Conservation (phyloP, 2,888 invertebrate genomes). For the Tolmerus cingulatus region DNA sequence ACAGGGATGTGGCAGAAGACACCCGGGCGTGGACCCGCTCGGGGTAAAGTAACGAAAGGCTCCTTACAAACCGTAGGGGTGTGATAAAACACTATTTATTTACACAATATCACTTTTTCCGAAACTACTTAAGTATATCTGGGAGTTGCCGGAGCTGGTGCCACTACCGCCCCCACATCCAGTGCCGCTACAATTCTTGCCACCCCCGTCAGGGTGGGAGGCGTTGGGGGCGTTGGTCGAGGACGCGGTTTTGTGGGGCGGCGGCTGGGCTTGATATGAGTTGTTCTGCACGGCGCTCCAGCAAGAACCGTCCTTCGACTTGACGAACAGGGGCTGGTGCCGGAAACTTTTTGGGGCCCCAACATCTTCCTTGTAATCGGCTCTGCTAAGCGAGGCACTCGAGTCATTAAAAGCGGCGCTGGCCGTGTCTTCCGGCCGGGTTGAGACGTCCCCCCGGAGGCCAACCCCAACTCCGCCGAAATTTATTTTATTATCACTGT, state of each 20-base stretch:
- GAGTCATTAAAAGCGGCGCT: conserved; percentile 21
- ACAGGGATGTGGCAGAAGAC: neutral
- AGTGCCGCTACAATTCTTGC: conserved; percentile 53
- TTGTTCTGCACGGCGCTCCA: conserved; percentile 60
- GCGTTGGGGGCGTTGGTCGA: conserved; percentile 28
- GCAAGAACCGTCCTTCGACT: conserved; percentile 63
- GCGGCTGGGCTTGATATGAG: conserved; percentile 59
- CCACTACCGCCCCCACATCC: conserved; percentile 47
- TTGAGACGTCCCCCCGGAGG: conserved; percentile 46
- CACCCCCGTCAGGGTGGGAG: conserved; percentile 45
- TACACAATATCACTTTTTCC: conserved; percentile 62
- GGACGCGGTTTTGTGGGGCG: conserved; percentile 48
- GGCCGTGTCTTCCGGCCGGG: conserved; percentile 26
- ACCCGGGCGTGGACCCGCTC: neutral
- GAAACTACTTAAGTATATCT: conserved; percentile 63
- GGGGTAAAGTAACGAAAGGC: neutral
- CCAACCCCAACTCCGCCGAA: conserved; percentile 51
- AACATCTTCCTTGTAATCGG: conserved; percentile 22
- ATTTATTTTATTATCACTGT: conserved; percentile 62
- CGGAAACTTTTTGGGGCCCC: conserved; percentile 2
- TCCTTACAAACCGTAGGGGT: conserved; percentile 22
- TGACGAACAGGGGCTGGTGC: conserved; percentile 60
- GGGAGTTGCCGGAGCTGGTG: conserved; percentile 51
- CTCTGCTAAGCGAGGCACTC: conserved; percentile 6
- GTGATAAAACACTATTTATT: conserved; percentile 49